Base-by-base conservation (phyloP, 64 coral and sea anemone species). In the Montipora efflorescens region DNA sequence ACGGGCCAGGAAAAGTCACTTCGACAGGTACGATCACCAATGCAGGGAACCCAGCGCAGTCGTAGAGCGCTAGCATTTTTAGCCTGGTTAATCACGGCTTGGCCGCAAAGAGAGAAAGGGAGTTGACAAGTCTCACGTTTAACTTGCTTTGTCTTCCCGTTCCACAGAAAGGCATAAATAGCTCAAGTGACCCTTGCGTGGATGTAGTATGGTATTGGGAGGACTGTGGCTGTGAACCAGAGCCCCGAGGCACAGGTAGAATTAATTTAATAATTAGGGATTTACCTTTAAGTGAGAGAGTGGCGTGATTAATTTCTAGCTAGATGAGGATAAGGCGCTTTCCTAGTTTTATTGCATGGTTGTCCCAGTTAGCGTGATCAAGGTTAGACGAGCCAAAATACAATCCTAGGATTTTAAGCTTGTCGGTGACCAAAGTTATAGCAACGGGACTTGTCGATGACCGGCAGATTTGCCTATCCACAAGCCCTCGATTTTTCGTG, bases 171-270 rank as follows among this genome's bases (percentile, higher is more conserved):
- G 1, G 77, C 74, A 23, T 53, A 89, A 53, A 89, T 7, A 4
- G 87, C 87, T 61, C 14, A 74, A 16, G 46, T 71, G n/a, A 36
- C 18, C 12, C 85, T 47, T 3, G 85, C 74, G 69, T 49, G 15
- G 2, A 88, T 19, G 10, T 19, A n/a, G 8, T n/a, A 9, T 4
- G 85, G 85, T 18, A 75, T 52, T 5, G 57, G n/a, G 4, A 88
- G 9, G 2, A 88, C 85, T 51, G 67, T 88, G 15, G 85, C 85
- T 1, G 86, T 88, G 7, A 75, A 88, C 86, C 86, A 88, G 47
- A 88, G 70, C 1, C 86, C 67, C 0, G 86, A 76, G 18, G 74
- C n/a, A 4, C 44, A 18, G 8, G 58, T 1, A 0, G 49, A 1
- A 11, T 28, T 28, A 28, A 28, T 28, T 88, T 59, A 58, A 88